A percentile compares a stretch with the other conserved stretches of the same genome.
phyloP scores from a whole-genome alignment of 2,797 vertebrate genomes.

The Xiphorhynchus erythropygius region DNA sequence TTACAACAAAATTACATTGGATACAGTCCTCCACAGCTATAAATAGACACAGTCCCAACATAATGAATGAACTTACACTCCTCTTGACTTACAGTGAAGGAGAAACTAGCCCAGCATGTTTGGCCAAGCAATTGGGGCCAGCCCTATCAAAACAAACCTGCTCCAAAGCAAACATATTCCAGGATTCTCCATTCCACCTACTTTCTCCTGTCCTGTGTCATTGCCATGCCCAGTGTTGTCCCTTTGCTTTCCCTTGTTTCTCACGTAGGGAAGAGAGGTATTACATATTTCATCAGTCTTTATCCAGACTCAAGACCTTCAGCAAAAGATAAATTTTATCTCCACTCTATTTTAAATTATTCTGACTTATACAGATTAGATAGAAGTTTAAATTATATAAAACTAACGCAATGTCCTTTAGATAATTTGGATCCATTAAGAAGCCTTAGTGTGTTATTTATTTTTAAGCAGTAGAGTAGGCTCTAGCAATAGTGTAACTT shows the following conservation, averaged over 20 bases:
- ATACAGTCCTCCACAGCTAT: neutral
- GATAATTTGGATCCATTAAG: neutral
- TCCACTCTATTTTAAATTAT: neutral
- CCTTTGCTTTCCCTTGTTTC: neutral
- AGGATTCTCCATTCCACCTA: neutral
- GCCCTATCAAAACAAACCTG: neutral
- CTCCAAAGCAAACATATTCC: neutral
- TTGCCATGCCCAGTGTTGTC: neutral
- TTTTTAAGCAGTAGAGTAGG: neutral
- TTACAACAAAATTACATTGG: neutral
- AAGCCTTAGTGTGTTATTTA: neutral
- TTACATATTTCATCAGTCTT: neutral
- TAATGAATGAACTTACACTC: neutral
- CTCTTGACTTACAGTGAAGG: neutral
- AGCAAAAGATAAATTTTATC: neutral
- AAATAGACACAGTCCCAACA: neutral
- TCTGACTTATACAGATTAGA: neutral
- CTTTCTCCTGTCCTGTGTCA: neutral
- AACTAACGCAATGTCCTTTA: neutral
- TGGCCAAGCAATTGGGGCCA: neutral
- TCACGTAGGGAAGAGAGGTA: neutral
- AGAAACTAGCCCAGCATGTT: neutral
- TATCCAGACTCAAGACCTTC: neutral
- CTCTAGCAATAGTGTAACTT: neutral
- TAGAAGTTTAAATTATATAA: neutral